Percentiles rank a stretch among this genome's conserved stretches.
These are phyloP conservation scores for Mythimna pallens DNA, from an alignment of 2,888 invertebrate genomes.

Conservation along the genomic window DNA sequence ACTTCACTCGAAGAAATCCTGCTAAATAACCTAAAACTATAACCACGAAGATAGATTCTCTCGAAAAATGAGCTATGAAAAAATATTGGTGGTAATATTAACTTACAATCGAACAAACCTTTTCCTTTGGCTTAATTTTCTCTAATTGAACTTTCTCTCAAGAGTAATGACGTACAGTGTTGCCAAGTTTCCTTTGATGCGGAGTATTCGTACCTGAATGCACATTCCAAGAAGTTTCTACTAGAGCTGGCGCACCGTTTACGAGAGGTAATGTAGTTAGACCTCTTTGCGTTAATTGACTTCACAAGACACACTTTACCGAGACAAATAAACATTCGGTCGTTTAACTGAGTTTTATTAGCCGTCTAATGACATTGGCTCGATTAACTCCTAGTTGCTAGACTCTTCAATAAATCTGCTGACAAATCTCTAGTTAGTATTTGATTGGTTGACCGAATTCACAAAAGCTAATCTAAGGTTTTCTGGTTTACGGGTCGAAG, in stretches of 20 bases:
- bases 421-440: background rate
- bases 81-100: background rate
- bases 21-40: too few species aligned
- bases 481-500: background rate
- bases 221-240: constrained; percentile 32
- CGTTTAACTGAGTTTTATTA: constrained; percentile 18
- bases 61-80: background rate
- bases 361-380: background rate
- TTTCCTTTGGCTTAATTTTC: background rate
- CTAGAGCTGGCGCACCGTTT: constrained; percentile 6
- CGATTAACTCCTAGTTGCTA: constrained; percentile 15
- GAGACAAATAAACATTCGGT: constrained; percentile 1
- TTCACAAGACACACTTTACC: constrained; percentile 5
- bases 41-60: too few species aligned
- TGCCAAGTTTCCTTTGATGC: constrained; percentile 4
- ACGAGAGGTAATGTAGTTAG: constrained; percentile 5
- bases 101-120: background rate
- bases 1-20: too few species aligned
- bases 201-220: constrained; percentile 1
- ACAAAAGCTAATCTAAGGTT: constrained; percentile 7
- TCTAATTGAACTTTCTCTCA: background rate
- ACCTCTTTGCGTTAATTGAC: constrained; percentile 32
- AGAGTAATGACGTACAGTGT: background rate
- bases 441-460: constrained; percentile 9
- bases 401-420: constrained; percentile 6